phyloP scores from a whole-genome alignment of 1,140 invertebrate genomes.

The Yoshiicerus persimilis region DNA sequence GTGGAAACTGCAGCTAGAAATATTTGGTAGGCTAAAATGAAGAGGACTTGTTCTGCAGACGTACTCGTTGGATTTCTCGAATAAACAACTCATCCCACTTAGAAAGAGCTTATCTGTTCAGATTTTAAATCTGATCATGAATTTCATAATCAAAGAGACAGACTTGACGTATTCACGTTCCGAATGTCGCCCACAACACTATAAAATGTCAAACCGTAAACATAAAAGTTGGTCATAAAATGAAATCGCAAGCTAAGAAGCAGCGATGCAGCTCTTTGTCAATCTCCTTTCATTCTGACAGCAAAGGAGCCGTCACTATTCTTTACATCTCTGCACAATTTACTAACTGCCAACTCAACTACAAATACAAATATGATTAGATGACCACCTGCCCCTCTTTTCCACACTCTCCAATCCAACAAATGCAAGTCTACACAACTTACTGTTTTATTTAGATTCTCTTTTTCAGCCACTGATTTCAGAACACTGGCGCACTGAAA shows the following conservation, averaged over 20 bases:
- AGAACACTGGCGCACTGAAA: no score
- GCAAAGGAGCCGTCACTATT: neutral
- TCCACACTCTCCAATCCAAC: neutral
- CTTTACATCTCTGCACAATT: neutral
- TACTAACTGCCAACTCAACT: neutral
- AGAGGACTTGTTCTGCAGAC: no score
- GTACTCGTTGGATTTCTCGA: no score
- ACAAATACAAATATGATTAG: neutral
- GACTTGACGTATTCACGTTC: neutral
- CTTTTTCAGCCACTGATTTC: no score
- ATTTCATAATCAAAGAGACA: neutral
- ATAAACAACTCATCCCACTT: neutral
- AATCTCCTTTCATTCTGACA: neutral
- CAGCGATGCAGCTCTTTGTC: neutral
- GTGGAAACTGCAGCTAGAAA: no score
- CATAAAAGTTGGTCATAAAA: neutral
- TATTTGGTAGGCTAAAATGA: no score
- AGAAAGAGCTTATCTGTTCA: neutral
- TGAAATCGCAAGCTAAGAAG: neutral
- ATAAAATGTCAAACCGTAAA: neutral
- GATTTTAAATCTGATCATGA: neutral
- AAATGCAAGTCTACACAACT: neutral
- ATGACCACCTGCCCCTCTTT: neutral
- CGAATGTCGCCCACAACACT: neutral
- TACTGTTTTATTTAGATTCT: neutral